Evolutionary conservation across 2,113 vertebrate species (phyloP).

Genomic region (Pristiophorus japonicus): DNA sequence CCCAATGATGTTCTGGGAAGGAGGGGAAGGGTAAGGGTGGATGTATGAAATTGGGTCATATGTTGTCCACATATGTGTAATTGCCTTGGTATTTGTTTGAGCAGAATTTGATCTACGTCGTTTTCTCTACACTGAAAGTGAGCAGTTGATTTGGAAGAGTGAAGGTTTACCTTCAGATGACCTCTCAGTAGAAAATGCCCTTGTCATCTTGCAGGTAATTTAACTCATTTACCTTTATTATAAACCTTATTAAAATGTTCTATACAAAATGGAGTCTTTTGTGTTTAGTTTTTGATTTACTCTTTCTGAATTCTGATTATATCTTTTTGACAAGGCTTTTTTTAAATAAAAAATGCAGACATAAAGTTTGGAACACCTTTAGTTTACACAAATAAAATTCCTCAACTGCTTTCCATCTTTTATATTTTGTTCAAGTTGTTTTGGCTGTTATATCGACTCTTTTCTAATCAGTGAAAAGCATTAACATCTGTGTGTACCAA

Average conservation of each 20-base stretch:
- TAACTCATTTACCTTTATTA: not conserved
- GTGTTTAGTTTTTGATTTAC: not conserved
- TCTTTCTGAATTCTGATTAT: not conserved
- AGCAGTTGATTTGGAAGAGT: conserved; percentile 95
- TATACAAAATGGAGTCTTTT: not conserved
- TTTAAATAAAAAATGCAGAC: not conserved
- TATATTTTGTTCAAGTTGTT: not conserved
- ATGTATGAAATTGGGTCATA: not conserved
- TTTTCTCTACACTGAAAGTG: conserved; percentile 91
- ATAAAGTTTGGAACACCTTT: not conserved
- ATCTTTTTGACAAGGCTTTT: not conserved
- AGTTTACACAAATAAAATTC: not conserved
- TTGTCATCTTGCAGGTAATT: conserved; percentile 91
- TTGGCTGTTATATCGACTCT: not conserved
- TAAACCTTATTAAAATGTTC: not conserved
- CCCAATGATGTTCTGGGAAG: not conserved
- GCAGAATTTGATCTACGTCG: conserved; percentile 81
- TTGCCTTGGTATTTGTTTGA: conserved; percentile 41
- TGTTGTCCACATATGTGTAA: not conserved
- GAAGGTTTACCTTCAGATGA: conserved; percentile 95
- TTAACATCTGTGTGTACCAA: not conserved
- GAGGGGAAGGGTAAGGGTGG: not conserved
- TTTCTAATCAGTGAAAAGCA: not conserved
- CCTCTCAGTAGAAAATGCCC: conserved; percentile 91
- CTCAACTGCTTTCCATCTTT: not conserved